phyloP scores from a whole-genome alignment of 2,888 invertebrate species.

The Drosophila quinaria region DNA sequence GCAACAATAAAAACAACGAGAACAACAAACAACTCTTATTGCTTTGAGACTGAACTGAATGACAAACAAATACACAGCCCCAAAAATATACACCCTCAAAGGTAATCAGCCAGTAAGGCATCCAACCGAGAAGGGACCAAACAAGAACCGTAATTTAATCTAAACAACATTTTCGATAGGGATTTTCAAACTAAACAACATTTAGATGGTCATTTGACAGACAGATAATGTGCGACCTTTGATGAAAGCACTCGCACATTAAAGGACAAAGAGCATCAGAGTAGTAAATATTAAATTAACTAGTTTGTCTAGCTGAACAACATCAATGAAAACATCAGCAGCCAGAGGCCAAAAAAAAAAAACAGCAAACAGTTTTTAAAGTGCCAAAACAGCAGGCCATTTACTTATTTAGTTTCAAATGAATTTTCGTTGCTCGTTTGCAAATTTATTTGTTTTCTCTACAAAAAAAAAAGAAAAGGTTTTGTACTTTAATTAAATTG shows the following conservation, averaged over 20 bases:
- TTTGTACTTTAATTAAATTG: slow-evolving; percentile 66
- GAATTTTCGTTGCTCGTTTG: slow-evolving; percentile 16
- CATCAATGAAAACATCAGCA: slow-evolving; percentile 27
- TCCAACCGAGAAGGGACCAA: slow-evolving; percentile 56
- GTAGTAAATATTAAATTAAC: slow-evolving; percentile 50
- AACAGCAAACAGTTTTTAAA: slow-evolving; percentile 16
- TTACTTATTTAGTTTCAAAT: slow-evolving; percentile 16
- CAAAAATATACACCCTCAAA: slow-evolving; percentile 18
- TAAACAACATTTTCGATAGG: slow-evolving; percentile 71
- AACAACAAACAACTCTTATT: slow-evolving; percentile 17
- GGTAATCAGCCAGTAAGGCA: slow-evolving; percentile 28
- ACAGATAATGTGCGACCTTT: slow-evolving; percentile 71
- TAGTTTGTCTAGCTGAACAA: slow-evolving; percentile 57
- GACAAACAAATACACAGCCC: slow-evolving; percentile 26
- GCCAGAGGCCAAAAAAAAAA: slow-evolving; percentile 19
- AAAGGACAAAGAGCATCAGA: slow-evolving; percentile 18
- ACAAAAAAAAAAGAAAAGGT: background rate
- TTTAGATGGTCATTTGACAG: slow-evolving; percentile 76
- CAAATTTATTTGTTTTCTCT: slow-evolving; percentile 4
- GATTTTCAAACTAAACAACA: slow-evolving; percentile 31
- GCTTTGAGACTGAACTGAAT: slow-evolving; percentile 22
- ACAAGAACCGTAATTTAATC: slow-evolving; percentile 73
- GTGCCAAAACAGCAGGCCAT: slow-evolving; percentile 42
- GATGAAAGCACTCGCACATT: slow-evolving; percentile 51
- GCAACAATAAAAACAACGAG: slow-evolving; percentile 13